Conservation (phyloP, 2,888 invertebrate genomes). For the Urechis unicinctus region DNA sequence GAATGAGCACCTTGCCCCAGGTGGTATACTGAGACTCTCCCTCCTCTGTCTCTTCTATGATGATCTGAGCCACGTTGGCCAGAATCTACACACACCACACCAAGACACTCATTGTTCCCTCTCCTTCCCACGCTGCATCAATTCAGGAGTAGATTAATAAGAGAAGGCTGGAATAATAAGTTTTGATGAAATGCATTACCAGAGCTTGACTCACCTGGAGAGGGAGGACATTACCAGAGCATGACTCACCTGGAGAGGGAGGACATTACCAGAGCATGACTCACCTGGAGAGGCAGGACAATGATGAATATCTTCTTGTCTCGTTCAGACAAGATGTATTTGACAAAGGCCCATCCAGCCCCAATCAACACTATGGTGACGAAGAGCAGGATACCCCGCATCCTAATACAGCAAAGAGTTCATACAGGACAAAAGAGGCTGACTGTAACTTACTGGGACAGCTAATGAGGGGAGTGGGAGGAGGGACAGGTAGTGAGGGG, state of each 20-base stretch:
- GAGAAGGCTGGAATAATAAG: not conserved
- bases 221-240: too few relatives aligned
- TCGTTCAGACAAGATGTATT: slow-evolving; percentile 89
- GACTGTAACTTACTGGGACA: not conserved
- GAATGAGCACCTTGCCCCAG: slow-evolving; percentile 85
- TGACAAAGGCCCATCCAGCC: slow-evolving; percentile 98
- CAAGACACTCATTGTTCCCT: too few relatives aligned
- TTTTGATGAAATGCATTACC: too few relatives aligned
- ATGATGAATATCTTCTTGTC: slow-evolving; percentile 97
- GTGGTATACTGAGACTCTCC: slow-evolving; percentile 82
- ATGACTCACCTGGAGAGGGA: too few relatives aligned
- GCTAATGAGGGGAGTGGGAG: too few relatives aligned
- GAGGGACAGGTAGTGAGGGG: too few relatives aligned
- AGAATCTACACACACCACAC: too few relatives aligned
- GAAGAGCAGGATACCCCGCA: slow-evolving; percentile 74
- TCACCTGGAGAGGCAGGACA: slow-evolving; percentile 89
- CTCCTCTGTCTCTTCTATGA: slow-evolving; percentile 92
- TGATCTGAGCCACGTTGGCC: slow-evolving; percentile 94
- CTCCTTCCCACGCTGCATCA: not conserved
- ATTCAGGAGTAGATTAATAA: too few relatives aligned
- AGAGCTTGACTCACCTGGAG: too few relatives aligned
- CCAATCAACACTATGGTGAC: slow-evolving; percentile 94
- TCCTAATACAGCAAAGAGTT: slow-evolving; percentile 52
- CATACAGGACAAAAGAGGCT: too few relatives aligned
- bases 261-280: slow-evolving; percentile 40